Conservation (phyloP, 2,113 vertebrate species). For the Salminus brasiliensis region DNA sequence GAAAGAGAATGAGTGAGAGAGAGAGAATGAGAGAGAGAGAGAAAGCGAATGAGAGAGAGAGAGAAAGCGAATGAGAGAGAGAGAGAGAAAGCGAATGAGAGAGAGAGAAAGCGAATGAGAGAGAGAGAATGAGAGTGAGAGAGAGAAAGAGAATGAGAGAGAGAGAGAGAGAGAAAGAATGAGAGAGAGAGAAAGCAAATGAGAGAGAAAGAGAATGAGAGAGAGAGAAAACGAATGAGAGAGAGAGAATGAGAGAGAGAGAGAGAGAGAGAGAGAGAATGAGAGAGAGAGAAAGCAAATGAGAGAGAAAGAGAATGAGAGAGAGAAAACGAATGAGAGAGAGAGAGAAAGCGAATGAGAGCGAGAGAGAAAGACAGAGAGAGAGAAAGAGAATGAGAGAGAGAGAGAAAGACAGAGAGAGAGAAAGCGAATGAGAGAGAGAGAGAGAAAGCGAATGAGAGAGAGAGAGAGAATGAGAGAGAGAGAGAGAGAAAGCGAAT, state of each 20-base stretch:
- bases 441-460: too few relatives aligned
- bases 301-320: constrained; percentile 23
- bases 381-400: background rate
- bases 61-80: constrained; percentile 34
- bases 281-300: constrained; percentile 31
- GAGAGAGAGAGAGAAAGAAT: constrained; percentile 16
- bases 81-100: background rate
- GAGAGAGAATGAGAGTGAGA: too few relatives aligned
- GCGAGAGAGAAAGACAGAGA: too few relatives aligned
- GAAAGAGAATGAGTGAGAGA: constrained; percentile 33
- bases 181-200: constrained; percentile 36
- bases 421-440: too few relatives aligned
- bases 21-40: constrained; percentile 24
- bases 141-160: background rate
- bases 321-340: background rate
- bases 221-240: background rate
- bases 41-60: constrained; percentile 36
- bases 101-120: constrained; percentile 12
- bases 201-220: background rate
- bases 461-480: too few relatives aligned
- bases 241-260: constrained; percentile 30
- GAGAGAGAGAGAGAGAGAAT: background rate
- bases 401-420: too few relatives aligned
- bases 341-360: background rate
- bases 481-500: too few relatives aligned